phyloP scores from a whole-genome alignment of 2,888 invertebrate species.

The Selenia dentaria region DNA sequence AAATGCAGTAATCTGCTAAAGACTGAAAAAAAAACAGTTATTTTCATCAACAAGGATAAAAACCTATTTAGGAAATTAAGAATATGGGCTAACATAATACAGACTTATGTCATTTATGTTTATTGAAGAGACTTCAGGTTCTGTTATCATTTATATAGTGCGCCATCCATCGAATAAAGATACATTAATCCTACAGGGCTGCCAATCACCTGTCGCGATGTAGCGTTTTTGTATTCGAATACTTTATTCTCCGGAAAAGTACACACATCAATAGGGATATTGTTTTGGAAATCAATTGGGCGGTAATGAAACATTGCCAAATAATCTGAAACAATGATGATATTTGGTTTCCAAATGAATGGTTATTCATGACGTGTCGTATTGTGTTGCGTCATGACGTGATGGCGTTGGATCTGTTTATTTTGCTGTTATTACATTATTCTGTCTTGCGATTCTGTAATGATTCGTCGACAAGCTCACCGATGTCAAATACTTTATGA shows the following conservation, averaged over 20 bases:
- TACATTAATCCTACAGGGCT: conserved; percentile 25
- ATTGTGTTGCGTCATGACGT: background rate
- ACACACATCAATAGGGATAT: conserved; percentile 17
- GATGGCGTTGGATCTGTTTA: background rate
- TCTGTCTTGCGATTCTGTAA: no score
- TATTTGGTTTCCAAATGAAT: background rate
- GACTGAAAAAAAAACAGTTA: no score
- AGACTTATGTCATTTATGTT: no score
- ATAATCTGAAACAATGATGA: no score
- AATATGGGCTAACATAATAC: no score
- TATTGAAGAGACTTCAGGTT: no score
- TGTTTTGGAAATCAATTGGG: conserved; percentile 9
- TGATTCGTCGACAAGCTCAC: no score
- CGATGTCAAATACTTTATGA: no score
- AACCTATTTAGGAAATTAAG: no score
- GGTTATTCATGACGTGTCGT: background rate
- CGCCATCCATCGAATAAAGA: conserved; percentile 13
- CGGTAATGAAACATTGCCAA: background rate
- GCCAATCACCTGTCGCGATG: conserved; percentile 29
- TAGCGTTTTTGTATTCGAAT: conserved; percentile 10
- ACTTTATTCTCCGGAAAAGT: conserved; percentile 4
- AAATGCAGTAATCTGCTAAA: no score
- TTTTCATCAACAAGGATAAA: no score
- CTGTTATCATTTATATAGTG: background rate
- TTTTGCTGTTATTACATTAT: no score